Evolutionary conservation across 2,888 invertebrate genomes (phyloP), one percentile per base, ranked within the genome.

Genomic region (Hemithea aestivaria): DNA sequence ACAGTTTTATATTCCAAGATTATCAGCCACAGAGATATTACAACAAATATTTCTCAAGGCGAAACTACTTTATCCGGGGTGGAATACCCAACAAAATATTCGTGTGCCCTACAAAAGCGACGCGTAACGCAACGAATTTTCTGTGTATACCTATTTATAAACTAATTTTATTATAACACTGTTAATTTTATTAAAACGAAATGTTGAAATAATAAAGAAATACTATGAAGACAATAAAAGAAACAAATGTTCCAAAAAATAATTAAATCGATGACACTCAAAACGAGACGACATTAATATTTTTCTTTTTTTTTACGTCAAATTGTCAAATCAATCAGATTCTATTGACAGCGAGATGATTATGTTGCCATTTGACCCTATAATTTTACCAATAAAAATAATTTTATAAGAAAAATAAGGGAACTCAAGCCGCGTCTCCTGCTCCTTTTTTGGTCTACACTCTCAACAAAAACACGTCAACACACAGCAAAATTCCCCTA

Each of bases 191-290:
- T 27, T 40, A 20, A 31, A 29, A 27, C 27, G 16, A 11, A 35
- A 30, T 40, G 28, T 35, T 23, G 6, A 22, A 35, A 10, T 24
- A 33, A 47, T 16, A 5, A 16, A 16, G 16, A 16, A 51, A 38
- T 36, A 40, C 31, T 27, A 30, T 35, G 26, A 40, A 34, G 31
- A 36, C 53, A 49, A 47, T 45, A 67, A 68, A 70, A 61, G 42
- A 69, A 73, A 75, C 53, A 69, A 72, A 72, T 62, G 58, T 32
- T 48, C 53, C 62, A 63, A 65, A 80, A 75, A 76, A 60, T 63
- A 76, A 69, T 66, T 62, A 64, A 73, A 76, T 78, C 74, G 74
- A 78, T 71, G 72, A 56, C 59, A 65, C 61, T 63, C 62, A 53
- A 56, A 54, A 58, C 58, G 56, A 67, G 65, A 65, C 60, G 58